These are phyloP conservation scores for Rhagoletis zephyria DNA, from an alignment of 1,140 invertebrate species.

Conservation along the genomic window DNA sequence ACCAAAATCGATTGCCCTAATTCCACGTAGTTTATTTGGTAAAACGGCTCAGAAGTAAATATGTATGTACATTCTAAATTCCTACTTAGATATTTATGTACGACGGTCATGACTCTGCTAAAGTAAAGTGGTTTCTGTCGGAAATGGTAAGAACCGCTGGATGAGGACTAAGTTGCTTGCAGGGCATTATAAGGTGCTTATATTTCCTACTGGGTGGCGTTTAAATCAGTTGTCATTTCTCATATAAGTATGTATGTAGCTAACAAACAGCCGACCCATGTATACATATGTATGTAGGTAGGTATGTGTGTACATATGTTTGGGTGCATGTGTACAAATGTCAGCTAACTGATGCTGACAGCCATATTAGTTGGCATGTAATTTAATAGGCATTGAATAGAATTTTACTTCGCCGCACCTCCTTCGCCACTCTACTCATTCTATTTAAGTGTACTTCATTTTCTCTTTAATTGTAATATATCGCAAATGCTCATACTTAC, in stretches of 20 bases:
- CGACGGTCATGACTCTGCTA: no score
- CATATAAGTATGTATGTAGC: neutral
- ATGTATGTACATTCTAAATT: no score
- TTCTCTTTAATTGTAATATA: neutral
- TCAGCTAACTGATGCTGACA: slow-evolving; percentile 37
- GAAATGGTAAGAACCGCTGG: no score
- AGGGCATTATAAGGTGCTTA: no score
- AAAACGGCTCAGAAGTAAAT: no score
- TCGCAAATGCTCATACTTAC: neutral
- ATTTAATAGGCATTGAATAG: slow-evolving; percentile 49
- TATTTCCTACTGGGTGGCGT: neutral
- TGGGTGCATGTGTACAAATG: neutral
- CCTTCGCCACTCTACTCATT: neutral
- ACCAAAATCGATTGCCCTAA: no score
- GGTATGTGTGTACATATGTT: no score
- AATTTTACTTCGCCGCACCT: neutral
- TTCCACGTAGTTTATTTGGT: no score
- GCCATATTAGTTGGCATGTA: slow-evolving; percentile 49
- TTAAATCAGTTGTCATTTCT: neutral
- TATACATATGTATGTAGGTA: neutral
- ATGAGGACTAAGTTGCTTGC: no score
- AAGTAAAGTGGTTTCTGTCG: no score
- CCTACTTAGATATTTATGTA: no score
- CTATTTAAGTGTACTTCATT: neutral
- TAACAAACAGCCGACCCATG: neutral